Percentiles rank a stretch among this genome's conserved stretches.
Conservation (phyloP, 2,797 vertebrate genomes). For the Sebastes ruberrimus region DNA sequence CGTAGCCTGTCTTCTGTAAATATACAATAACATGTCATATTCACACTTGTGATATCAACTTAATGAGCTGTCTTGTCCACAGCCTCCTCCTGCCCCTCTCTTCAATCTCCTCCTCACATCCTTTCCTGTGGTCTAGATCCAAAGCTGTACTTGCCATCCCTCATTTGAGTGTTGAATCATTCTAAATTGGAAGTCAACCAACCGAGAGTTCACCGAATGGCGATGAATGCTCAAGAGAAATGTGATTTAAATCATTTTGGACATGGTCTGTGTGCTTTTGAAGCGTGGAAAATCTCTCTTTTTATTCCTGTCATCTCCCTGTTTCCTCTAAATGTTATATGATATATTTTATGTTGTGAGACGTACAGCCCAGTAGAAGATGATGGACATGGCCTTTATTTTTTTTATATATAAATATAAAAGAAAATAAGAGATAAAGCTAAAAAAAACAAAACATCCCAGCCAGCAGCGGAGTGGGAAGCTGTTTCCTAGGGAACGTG, state of each 20-base stretch:
- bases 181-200: constrained; percentile 55
- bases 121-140: constrained; percentile 18
- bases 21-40: background rate
- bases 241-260: constrained; percentile 50
- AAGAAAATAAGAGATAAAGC: constrained; percentile 25
- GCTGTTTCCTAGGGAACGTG: constrained; percentile 71
- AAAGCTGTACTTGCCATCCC: constrained; percentile 26
- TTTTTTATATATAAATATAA: constrained; percentile 2
- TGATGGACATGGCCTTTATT: constrained; percentile 17
- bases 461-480: constrained; percentile 45
- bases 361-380: background rate
- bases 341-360: constrained; percentile 1
- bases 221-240: constrained; percentile 50
- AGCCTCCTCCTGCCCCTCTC: background rate
- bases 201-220: constrained; percentile 24
- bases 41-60: background rate
- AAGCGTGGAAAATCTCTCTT: constrained; percentile 4
- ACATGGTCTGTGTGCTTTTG: constrained; percentile 25
- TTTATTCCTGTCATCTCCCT: background rate
- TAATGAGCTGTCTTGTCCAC: constrained; percentile 29
- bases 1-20: constrained; percentile 3
- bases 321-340: background rate
- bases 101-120: background rate
- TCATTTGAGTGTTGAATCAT: constrained; percentile 54
- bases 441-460: constrained; percentile 16